phyloP scores from a whole-genome alignment of 2,797 vertebrate species.

The Prionace glauca region DNA sequence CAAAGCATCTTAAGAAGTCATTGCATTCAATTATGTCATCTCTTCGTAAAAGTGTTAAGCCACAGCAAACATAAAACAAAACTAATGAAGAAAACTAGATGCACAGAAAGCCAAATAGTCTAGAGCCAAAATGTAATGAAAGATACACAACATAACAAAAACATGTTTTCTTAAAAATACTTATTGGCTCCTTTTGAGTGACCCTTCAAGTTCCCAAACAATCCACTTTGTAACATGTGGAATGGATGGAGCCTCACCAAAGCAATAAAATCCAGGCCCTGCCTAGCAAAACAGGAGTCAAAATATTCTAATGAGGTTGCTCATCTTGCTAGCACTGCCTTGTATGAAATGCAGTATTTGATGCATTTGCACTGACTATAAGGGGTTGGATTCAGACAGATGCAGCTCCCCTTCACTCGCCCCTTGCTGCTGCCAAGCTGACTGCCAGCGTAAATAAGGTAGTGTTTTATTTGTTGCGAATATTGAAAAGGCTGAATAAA shows the following conservation, averaged over 20 bases:
- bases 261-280: neutral
- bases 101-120: neutral
- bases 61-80: neutral
- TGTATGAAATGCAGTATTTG: neutral
- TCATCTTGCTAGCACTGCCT: neutral
- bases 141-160: neutral
- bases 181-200: neutral
- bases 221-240: neutral
- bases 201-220: neutral
- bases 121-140: neutral
- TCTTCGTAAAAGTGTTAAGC: neutral
- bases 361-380: neutral
- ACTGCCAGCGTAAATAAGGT: constrained; percentile 1
- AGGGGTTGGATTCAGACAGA: neutral
- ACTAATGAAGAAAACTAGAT: neutral
- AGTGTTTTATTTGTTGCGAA: constrained; percentile 16
- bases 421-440: neutral
- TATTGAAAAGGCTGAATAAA: constrained; percentile 21
- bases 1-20: too few species aligned
- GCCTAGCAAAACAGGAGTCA: neutral
- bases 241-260: neutral
- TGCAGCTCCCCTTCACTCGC: neutral
- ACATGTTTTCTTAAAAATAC: neutral
- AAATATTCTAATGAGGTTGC: neutral
- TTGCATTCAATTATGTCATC: neutral